Evolutionary conservation across 2,113 vertebrate genomes (phyloP), one percentile per base, ranked within the genome.

Genomic region (Phylloscopus whistleri): DNA sequence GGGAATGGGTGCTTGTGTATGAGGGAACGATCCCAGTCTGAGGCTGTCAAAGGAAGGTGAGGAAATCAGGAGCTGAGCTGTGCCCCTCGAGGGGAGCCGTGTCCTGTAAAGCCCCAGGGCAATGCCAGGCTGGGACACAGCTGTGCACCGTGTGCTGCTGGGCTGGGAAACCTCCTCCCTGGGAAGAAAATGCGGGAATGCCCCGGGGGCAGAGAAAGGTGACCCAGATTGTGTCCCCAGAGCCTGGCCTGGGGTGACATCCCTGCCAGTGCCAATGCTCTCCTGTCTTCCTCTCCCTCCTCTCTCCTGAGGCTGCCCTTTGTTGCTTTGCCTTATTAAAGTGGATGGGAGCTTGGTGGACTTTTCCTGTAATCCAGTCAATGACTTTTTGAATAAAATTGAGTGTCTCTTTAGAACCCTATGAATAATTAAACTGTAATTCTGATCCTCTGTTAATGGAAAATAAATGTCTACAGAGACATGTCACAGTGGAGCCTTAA

Each of bases 401-500:
- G 55, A 66, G 33, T 55, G 21, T 52, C 55, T 91, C 75, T 80
- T 93, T 79, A 85, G 90, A 94, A 73, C 22, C 33, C 44, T 33
- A 67, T 93, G 84, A 90, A 92, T 94, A 90, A 95, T 92, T 96
- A 84, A 94, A 52, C 69, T 58, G 10, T 87, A 87, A 87, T 91
- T 95, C 56, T 56, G 52, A 81, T 90, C 27, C 14, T 90, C 49
- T 72, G 19, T 89, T 97, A 93, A 87, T 89, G 89, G 64, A 82
- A 93, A 92, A 77, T 66, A 93, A 89, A 90, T 82, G 60, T 44
- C 89, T 77, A 31, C 10, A 16, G 80, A 82, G 91, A 59, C 31
- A 8, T 75, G 52, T 70, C 56, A 72, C 46, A 56, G 72, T 4
- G 33, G 62, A 95, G 9, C 16, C 30, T 72, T 95, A 89, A 94